Conservation (phyloP, 2,888 invertebrate genomes). For the Elmis aenea region DNA sequence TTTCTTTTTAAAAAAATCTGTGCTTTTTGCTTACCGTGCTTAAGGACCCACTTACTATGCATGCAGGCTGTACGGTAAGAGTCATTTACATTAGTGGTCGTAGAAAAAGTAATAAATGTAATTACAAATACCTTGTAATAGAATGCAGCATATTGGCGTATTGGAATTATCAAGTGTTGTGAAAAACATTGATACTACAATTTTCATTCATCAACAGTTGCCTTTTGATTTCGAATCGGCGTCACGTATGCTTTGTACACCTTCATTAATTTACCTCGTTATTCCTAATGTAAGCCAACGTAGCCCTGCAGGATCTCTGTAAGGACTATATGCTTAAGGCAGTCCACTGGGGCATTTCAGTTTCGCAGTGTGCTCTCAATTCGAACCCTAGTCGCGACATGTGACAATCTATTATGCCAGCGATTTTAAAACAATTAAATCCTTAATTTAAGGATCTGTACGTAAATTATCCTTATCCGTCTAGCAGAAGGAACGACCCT, state of each 20-base stretch:
- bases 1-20: no score
- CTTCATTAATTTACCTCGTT: conserved; percentile 25
- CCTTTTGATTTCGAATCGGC: conserved; percentile 30
- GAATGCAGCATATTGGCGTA: no score
- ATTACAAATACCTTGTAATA: no score
- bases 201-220: conserved; percentile 34
- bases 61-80: no score
- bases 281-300: conserved; percentile 31
- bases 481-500: no score
- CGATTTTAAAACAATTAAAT: conserved; percentile 32
- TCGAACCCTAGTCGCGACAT: conserved; percentile 39
- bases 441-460: conserved; percentile 4
- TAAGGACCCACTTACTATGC: no score
- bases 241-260: conserved; percentile 28
- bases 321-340: conserved; percentile 36
- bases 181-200: conserved; percentile 6
- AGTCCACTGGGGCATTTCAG: conserved; percentile 41
- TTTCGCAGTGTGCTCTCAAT: conserved; percentile 41
- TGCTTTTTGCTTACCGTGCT: no score
- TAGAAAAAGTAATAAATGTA: no score
- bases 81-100: no score
- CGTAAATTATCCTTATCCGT: no score
- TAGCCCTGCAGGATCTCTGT: conserved; percentile 34
- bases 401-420: conserved; percentile 41
- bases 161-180: conserved; percentile 3